These are phyloP conservation scores for Luffia ferchaultella DNA, from an alignment of 2,888 invertebrate species.

Conservation along the genomic window DNA sequence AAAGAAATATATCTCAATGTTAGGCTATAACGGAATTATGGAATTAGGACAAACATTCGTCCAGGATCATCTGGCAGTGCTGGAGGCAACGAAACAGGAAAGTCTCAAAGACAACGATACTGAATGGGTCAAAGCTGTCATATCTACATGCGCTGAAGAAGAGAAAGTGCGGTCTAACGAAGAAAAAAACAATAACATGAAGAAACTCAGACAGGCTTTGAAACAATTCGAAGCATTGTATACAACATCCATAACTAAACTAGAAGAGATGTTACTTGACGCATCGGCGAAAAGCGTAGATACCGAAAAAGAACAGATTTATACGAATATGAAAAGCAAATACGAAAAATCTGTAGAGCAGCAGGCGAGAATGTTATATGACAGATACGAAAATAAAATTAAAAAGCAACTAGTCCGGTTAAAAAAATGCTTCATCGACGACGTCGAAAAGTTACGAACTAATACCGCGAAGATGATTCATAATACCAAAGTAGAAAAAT, in stretches of 20 bases:
- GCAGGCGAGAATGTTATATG: conserved; percentile 36
- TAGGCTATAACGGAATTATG: conserved; percentile 34
- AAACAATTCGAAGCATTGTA: conserved; percentile 34
- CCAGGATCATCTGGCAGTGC: conserved; percentile 22
- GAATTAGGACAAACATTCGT: conserved; percentile 27
- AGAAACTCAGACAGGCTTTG: conserved; percentile 29
- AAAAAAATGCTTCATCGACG: conserved; percentile 30
- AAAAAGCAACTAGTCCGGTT: conserved; percentile 26
- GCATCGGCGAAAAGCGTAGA: conserved; percentile 34
- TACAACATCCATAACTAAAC: conserved; percentile 29
- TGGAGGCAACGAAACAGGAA: conserved; percentile 27
- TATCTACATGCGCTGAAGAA: conserved; percentile 18
- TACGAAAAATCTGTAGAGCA: conserved; percentile 28
- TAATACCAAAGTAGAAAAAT: conserved; percentile 44
- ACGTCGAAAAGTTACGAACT: conserved; percentile 24
- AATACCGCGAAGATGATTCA: conserved; percentile 27
- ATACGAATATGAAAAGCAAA: conserved; percentile 28
- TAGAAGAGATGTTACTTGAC: conserved; percentile 34
- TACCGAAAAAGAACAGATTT: conserved; percentile 23
- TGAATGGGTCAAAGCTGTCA: conserved; percentile 32
- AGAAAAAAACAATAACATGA: conserved; percentile 25
- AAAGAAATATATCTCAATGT: conserved; percentile 28
- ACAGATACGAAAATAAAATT: conserved; percentile 30
- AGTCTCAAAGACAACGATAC: conserved; percentile 28
- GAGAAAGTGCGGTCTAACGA: conserved; percentile 26